Conservation (phyloP, 2,888 invertebrate species). For the Spialia ferax region DNA sequence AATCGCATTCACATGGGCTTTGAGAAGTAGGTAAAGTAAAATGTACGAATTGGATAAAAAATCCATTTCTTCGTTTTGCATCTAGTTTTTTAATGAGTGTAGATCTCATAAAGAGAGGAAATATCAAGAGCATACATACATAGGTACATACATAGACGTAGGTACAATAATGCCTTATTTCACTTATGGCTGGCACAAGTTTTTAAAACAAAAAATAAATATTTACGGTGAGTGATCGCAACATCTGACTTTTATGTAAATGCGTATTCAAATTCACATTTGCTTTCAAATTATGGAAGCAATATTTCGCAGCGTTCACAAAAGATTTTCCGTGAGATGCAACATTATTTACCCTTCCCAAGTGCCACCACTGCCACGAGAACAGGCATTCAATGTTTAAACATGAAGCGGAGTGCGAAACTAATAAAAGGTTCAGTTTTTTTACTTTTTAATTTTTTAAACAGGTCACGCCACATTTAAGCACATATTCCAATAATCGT, state of each 20-base stretch:
- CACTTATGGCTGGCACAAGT: too few species aligned
- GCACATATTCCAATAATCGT: background rate
- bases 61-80: too few species aligned
- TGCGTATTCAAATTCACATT: background rate
- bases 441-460: background rate
- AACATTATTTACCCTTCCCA: background rate
- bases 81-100: too few species aligned
- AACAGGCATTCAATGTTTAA: background rate
- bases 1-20: too few species aligned
- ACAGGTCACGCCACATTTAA: background rate
- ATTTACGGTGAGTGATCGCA: background rate
- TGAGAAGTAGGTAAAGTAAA: too few species aligned
- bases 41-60: too few species aligned
- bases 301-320: background rate
- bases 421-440: background rate
- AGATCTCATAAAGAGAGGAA: too few species aligned
- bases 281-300: background rate
- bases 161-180: too few species aligned
- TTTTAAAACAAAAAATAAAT: background rate
- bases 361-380: background rate
- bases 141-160: too few species aligned
- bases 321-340: constrained; percentile 6
- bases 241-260: background rate
- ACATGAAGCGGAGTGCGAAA: background rate
- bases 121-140: too few species aligned